These are phyloP conservation scores for Rhagophthalmus giganteus DNA, from an alignment of 2,888 invertebrate genomes.

Conservation along the genomic window DNA sequence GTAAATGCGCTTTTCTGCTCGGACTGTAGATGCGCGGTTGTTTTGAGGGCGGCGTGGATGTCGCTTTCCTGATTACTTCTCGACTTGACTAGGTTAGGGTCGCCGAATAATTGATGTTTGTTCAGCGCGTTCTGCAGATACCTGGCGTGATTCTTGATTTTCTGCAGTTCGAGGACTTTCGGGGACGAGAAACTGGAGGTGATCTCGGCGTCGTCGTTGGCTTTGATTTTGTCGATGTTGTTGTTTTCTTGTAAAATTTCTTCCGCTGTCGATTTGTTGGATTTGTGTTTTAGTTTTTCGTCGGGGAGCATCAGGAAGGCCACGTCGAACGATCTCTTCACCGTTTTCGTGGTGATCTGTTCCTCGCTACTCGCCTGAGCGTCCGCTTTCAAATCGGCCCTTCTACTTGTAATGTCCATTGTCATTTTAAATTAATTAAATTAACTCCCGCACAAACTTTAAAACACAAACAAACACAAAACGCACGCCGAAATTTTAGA, in stretches of 20 bases:
- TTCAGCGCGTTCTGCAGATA: conserved; percentile 42
- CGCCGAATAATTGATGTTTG: conserved; percentile 65
- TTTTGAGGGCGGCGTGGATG: not conserved
- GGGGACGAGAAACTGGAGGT: conserved; percentile 37
- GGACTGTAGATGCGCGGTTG: conserved; percentile 49
- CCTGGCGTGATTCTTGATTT: conserved; percentile 36
- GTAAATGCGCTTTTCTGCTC: conserved; percentile 79
- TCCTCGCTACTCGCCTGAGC: conserved; percentile 52
- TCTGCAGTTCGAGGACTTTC: conserved; percentile 30
- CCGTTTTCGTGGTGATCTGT: conserved; percentile 55
- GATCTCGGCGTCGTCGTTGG: conserved; percentile 50
- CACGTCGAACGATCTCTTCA: conserved; percentile 85
- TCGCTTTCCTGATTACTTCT: conserved; percentile 57
- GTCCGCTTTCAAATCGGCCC: conserved; percentile 51
- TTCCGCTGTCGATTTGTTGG: conserved; percentile 4
- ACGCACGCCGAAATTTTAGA: conserved; percentile 21
- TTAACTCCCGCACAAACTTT: conserved; percentile 15
- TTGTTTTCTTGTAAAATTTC: conserved; percentile 18
- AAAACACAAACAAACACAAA: conserved; percentile 26
- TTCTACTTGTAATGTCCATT: conserved; percentile 64
- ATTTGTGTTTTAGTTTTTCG: conserved; percentile 73
- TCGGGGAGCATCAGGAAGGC: conserved; percentile 89
- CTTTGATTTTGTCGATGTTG: conserved; percentile 25
- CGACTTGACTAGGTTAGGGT: conserved; percentile 57
- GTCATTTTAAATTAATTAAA: conserved; percentile 59